Evolutionary conservation across 2,888 invertebrate species (phyloP), one percentile per base, ranked within the genome.

Genomic region (Chirona hameri): DNA sequence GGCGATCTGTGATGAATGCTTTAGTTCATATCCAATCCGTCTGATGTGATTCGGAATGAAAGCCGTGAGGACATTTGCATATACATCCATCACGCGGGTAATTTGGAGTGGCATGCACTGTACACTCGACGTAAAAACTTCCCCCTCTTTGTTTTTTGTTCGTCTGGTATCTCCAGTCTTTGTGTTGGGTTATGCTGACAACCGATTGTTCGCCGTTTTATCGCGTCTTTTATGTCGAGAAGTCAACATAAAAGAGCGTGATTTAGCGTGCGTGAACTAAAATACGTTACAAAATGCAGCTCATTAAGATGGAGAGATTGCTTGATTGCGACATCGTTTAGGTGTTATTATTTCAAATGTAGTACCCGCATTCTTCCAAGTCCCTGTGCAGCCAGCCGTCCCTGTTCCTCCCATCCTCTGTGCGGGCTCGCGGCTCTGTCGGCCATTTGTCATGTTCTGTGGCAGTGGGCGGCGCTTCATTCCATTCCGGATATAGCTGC

Each of bases 41-140:
- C 60, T 21, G 24, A 60, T 60, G 24, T 60, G 60, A 60, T 24
- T 60, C 7, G 60, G 18, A 24, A 24, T 60, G 52, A 65, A 65
- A 65, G 65, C n/a, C 65, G 65, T 65, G 21, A 3, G n/a, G 10
- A n/a, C 0, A 65, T 65, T 65, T 65, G 65, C 65, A 65, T 65
- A 65, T n/a, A n/a, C n/a, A n/a, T n/a, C 52, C 52, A n/a, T 65
- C 65, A 65, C 27, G 65, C 65, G 65, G 65, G 65, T 65, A 65
- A 65, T 65, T n/a, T n/a, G n/a, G 27, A 65, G n/a, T 65, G 65
- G 27, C 65, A 65, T n/a, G 65, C n/a, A 65, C n/a, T 2, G 10
- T n/a, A 27, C 3, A 52, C 52, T 12, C 52, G 18, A 15, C 1
- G 27, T 27, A 65, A 27, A 65, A 65, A 65, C n/a, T n/a, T 10